phyloP scores from a whole-genome alignment of 2,113 vertebrate genomes.

The Festucalex cinctus region DNA sequence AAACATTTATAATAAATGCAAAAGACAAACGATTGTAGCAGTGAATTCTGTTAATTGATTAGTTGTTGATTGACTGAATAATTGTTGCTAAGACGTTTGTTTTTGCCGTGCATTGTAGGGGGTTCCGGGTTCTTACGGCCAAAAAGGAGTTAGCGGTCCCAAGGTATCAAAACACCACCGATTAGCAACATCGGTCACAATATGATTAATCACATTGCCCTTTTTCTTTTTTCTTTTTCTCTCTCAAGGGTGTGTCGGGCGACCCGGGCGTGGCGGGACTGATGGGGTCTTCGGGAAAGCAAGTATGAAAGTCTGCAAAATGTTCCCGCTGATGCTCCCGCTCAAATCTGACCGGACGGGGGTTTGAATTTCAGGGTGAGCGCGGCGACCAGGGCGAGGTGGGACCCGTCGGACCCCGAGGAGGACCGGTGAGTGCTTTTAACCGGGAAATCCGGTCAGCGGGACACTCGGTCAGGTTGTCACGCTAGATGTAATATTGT shows the following conservation, averaged over 20 bases:
- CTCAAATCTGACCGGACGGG: neutral
- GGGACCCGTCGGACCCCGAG: constrained; percentile 82
- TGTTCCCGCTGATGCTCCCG: neutral
- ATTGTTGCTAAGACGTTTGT: neutral
- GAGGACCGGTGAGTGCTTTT: constrained; percentile 82
- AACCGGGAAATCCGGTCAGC: neutral
- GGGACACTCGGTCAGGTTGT: neutral
- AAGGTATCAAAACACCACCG: constrained; percentile 72
- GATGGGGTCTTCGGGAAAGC: constrained; percentile 90
- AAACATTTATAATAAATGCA: too few relatives aligned
- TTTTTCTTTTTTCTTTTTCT: neutral
- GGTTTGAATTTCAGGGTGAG: constrained; percentile 76
- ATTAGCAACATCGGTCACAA: neutral
- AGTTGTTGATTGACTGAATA: too few relatives aligned
- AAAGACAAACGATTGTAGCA: too few relatives aligned
- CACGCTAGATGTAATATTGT: neutral
- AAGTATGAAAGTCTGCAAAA: constrained; percentile 65
- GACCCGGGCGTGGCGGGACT: constrained; percentile 79
- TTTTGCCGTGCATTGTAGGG: constrained; percentile 66
- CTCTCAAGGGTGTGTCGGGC: constrained; percentile 79
- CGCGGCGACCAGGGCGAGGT: constrained; percentile 85
- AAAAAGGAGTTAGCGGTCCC: constrained; percentile 79
- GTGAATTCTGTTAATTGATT: too few relatives aligned
- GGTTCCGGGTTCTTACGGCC: constrained; percentile 83
- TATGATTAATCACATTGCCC: too few relatives aligned